Percentiles rank a stretch among this genome's conserved stretches.
phyloP scores from a whole-genome alignment of 2,797 vertebrate species.

The Nannoperca obscura region DNA sequence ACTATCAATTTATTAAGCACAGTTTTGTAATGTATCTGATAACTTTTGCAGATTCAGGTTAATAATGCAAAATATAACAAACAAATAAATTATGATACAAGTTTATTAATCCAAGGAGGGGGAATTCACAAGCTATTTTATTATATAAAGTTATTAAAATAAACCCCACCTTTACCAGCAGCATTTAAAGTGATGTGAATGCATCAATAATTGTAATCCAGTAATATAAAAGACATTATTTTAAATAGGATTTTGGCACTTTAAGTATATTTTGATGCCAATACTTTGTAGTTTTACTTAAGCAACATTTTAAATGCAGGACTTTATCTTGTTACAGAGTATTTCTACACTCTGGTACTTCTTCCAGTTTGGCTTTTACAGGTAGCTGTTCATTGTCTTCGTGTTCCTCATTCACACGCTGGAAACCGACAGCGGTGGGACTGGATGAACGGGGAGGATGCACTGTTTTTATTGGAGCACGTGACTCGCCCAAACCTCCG shows the following conservation, averaged over 20 bases:
- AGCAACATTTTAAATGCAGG: neutral
- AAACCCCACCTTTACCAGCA: too few species aligned
- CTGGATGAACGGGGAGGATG: too few species aligned
- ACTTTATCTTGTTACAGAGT: neutral
- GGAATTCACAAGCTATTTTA: neutral
- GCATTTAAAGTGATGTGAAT: too few species aligned
- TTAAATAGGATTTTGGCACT: too few species aligned
- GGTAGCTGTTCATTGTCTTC: too few species aligned
- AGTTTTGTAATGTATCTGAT: too few species aligned
- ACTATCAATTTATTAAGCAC: too few species aligned
- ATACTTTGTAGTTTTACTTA: neutral
- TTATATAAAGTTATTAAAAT: too few species aligned
- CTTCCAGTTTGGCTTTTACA: neutral
- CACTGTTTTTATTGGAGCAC: neutral
- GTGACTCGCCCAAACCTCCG: slow-evolving; percentile 22
- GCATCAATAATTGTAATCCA: neutral
- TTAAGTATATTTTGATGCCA: too few species aligned
- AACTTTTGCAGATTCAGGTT: neutral
- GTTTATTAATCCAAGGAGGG: neutral
- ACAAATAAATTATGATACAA: neutral
- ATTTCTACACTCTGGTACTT: neutral
- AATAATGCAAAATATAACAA: neutral
- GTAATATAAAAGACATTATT: neutral
- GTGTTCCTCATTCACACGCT: neutral
- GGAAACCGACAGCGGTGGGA: neutral